A percentile compares a stretch with the other conserved stretches of the same genome.
phyloP scores from a whole-genome alignment of 2,888 invertebrate species.

The Troides helena region DNA sequence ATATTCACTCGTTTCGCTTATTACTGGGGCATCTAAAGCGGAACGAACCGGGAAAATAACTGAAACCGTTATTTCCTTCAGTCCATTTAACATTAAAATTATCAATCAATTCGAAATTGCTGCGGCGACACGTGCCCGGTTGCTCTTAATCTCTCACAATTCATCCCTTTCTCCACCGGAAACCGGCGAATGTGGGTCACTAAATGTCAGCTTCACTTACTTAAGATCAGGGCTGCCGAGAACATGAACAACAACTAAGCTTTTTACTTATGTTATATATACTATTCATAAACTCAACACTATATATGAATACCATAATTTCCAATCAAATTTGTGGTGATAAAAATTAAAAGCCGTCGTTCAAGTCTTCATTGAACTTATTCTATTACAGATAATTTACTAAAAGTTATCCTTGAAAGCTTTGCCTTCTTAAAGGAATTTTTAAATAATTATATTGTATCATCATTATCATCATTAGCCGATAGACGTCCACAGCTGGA shows the following conservation, averaged over 20 bases:
- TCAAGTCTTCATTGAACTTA: too few relatives aligned
- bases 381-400: too few relatives aligned
- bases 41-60: constrained; percentile 8
- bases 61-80: constrained; percentile 14
- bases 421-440: too few relatives aligned
- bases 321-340: too few relatives aligned
- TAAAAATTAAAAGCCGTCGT: too few relatives aligned
- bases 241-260: neutral
- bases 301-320: too few relatives aligned
- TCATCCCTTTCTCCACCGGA: constrained; percentile 28
- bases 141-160: constrained; percentile 20
- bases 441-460: too few relatives aligned
- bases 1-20: neutral
- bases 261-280: neutral
- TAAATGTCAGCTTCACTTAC: constrained; percentile 26
- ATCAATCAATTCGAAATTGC: constrained; percentile 26
- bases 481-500: too few relatives aligned
- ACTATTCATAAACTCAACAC: neutral
- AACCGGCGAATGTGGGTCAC: constrained; percentile 19
- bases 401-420: too few relatives aligned
- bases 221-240: constrained; percentile 14
- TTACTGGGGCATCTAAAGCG: constrained; percentile 10
- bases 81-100: constrained; percentile 26
- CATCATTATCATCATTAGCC: too few relatives aligned
- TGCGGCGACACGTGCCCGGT: constrained; percentile 23